Conservation (phyloP, 2,888 invertebrate genomes). For the Rhamphomyia laevipes region DNA sequence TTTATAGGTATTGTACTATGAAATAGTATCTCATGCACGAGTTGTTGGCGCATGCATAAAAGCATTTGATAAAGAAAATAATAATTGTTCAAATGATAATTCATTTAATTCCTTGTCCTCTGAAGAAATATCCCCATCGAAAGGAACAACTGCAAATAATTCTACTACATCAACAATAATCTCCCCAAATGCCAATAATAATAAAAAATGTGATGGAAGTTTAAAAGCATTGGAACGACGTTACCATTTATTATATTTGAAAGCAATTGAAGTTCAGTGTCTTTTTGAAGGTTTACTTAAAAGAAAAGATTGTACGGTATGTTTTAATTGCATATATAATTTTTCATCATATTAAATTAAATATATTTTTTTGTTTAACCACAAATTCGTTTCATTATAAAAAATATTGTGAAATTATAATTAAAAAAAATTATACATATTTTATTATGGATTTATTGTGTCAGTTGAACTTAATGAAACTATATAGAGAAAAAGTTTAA, state of each 20-base stretch:
- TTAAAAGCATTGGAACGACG: conserved; percentile 62
- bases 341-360: not conserved
- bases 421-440: too few relatives aligned
- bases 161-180: conserved; percentile 18
- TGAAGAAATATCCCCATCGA: conserved; percentile 15
- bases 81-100: conserved; percentile 17
- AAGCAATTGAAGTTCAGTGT: conserved; percentile 86
- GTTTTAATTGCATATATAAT: conserved; percentile 18
- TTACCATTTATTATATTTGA: conserved; percentile 81
- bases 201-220: conserved; percentile 32
- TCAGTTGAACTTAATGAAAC: too few relatives aligned
- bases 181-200: conserved; percentile 20
- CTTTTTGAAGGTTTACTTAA: conserved; percentile 71
- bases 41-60: conserved; percentile 71
- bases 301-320: conserved; percentile 52
- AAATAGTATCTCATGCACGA: conserved; percentile 84
- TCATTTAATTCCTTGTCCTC: conserved; percentile 21
- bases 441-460: too few relatives aligned
- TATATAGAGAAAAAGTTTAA: too few relatives aligned
- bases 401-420: too few relatives aligned
- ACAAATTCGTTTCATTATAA: not conserved
- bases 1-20: conserved; percentile 77
- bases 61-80: conserved; percentile 44
- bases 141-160: not conserved
- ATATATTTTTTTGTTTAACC: not conserved